Evolutionary conservation across 2,888 invertebrate genomes (phyloP).

Genomic region (Strigamia crassipes): DNA sequence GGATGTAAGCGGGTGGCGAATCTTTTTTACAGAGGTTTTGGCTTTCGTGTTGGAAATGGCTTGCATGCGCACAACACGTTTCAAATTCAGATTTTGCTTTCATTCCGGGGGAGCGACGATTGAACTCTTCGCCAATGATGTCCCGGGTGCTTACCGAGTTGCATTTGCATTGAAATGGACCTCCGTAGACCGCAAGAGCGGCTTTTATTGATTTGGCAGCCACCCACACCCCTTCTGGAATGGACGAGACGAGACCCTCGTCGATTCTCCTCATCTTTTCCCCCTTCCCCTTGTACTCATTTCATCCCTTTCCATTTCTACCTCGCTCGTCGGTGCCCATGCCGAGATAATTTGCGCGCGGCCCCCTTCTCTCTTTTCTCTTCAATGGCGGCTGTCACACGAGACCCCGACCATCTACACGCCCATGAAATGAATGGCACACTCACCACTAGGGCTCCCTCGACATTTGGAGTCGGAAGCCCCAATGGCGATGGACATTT

Average conservation of each 20-base stretch:
- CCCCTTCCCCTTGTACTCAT: neutral
- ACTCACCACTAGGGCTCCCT: conserved; percentile 21
- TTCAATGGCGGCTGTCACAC: conserved; percentile 5
- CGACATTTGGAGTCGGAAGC: conserved; percentile 16
- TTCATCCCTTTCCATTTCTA: neutral
- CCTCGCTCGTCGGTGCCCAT: neutral
- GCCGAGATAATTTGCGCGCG: neutral
- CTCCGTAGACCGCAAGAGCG: neutral
- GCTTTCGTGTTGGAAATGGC: conserved; percentile 16
- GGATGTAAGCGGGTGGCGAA: neutral
- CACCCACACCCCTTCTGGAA: neutral
- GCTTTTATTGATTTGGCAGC: neutral
- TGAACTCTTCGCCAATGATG: conserved; percentile 16
- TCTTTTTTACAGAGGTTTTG: conserved; percentile 16
- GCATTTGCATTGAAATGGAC: conserved; percentile 16
- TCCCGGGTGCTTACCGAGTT: conserved; percentile 10
- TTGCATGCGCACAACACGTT: conserved; percentile 21
- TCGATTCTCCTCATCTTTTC: neutral
- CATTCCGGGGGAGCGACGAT: conserved; percentile 16
- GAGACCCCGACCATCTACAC: neutral
- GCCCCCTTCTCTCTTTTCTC: neutral
- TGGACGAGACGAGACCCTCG: conserved; percentile 21
- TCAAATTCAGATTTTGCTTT: conserved; percentile 16
- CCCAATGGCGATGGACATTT: conserved; percentile 21
- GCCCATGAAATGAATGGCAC: conserved; percentile 21